phyloP scores from a whole-genome alignment of 2,113 vertebrate genomes.

The Siniperca knerii region DNA sequence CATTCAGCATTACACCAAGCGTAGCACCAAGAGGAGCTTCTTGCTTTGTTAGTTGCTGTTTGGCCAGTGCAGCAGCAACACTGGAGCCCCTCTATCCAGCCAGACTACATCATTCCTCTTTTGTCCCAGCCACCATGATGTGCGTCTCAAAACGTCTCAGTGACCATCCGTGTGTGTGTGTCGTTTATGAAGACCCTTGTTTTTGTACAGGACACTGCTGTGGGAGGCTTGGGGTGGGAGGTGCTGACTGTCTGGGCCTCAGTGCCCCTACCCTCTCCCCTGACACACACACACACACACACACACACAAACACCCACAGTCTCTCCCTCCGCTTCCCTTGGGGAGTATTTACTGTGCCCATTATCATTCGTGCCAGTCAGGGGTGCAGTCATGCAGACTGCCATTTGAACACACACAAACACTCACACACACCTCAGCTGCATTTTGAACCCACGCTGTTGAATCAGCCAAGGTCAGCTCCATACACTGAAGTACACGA shows the following conservation, averaged over 20 bases:
- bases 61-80: slow-evolving; percentile 11
- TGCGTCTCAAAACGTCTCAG: slow-evolving; percentile 5
- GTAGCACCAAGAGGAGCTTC: neutral
- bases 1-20: neutral
- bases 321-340: slow-evolving; percentile 40
- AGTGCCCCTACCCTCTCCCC: slow-evolving; percentile 39
- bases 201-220: slow-evolving; percentile 52
- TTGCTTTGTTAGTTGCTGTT: slow-evolving; percentile 6
- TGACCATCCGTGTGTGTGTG: slow-evolving; percentile 24
- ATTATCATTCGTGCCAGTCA: slow-evolving; percentile 78
- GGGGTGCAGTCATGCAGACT: slow-evolving; percentile 67
- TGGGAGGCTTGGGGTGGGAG: slow-evolving; percentile 44
- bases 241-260: slow-evolving; percentile 41
- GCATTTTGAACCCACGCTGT: slow-evolving; percentile 46
- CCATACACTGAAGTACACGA: slow-evolving; percentile 5
- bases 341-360: slow-evolving; percentile 67
- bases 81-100: neutral
- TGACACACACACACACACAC: slow-evolving; percentile 61
- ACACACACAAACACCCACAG: slow-evolving; percentile 23
- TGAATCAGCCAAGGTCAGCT: slow-evolving; percentile 44
- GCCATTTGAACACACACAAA: slow-evolving; percentile 54
- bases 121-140: slow-evolving; percentile 32
- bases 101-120: slow-evolving; percentile 22
- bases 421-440: slow-evolving; percentile 47
- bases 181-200: slow-evolving; percentile 47